These are phyloP conservation scores for Elymnias hypermnestra DNA, from an alignment of 1,140 invertebrate species.

Conservation along the genomic window DNA sequence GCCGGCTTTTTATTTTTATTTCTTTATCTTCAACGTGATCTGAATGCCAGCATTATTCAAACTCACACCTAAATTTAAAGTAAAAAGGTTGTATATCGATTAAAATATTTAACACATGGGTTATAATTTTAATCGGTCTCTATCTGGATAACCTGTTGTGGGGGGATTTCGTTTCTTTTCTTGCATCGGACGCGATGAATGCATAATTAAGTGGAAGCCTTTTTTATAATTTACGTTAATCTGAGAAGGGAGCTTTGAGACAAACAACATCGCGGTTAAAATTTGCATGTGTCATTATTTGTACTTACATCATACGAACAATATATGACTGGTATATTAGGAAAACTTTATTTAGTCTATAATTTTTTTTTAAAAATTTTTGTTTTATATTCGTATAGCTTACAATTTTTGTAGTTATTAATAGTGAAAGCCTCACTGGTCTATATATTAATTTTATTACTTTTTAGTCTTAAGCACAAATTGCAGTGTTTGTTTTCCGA, in stretches of 20 bases:
- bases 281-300: slow-evolving; percentile 8
- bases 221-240: slow-evolving; percentile 62
- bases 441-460: too few relatives aligned
- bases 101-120: slow-evolving; percentile 31
- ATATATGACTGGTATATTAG: not conserved
- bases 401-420: too few relatives aligned
- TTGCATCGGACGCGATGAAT: slow-evolving; percentile 64
- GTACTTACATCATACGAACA: not conserved
- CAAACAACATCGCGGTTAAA: slow-evolving; percentile 9
- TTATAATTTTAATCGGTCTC: slow-evolving; percentile 59
- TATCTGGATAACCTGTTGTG: slow-evolving; percentile 66
- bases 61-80: slow-evolving; percentile 37
- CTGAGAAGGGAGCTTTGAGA: slow-evolving; percentile 28
- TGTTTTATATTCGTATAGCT: too few relatives aligned
- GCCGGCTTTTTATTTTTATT: slow-evolving; percentile 62
- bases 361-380: too few relatives aligned
- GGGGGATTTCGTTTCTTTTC: slow-evolving; percentile 62
- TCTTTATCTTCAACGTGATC: slow-evolving; percentile 59
- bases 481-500: too few relatives aligned
- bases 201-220: slow-evolving; percentile 72
- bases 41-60: slow-evolving; percentile 35
- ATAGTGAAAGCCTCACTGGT: too few relatives aligned
- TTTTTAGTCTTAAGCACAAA: too few relatives aligned
- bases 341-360: too few relatives aligned
- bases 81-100: slow-evolving; percentile 47